Percentiles rank a stretch among this genome's conserved stretches.
These are phyloP conservation scores for Halisarca cf. caerulea DNA, from an alignment of 37 sponge, comb jelly and placozoan species.

Conservation along the genomic window DNA sequence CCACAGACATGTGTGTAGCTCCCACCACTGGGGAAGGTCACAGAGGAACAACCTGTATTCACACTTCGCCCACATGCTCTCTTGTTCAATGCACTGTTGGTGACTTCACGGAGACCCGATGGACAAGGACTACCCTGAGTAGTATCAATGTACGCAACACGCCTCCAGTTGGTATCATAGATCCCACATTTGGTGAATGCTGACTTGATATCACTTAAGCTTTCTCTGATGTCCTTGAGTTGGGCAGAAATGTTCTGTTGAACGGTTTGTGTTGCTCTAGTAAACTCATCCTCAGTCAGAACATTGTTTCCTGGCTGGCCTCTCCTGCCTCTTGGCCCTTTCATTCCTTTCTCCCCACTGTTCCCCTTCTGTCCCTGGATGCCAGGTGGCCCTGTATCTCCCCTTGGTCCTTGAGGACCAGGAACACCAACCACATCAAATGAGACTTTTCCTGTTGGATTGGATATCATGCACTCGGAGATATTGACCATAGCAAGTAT, in stretches of 20 bases:
- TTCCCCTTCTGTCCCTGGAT: no score
- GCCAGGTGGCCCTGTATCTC: no score
- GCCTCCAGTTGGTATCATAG: not conserved
- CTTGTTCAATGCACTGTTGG: not conserved
- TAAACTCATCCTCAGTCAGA: conserved; percentile 2
- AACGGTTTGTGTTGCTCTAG: not conserved
- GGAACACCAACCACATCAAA: no score
- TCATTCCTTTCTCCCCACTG: no score
- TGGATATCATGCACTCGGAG: no score
- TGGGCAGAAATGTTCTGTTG: not conserved
- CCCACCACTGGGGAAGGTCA: not conserved
- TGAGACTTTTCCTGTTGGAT: no score
- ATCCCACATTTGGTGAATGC: conserved; percentile 1
- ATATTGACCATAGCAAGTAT: no score
- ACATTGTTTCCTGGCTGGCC: not conserved
- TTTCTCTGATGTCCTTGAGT: no score
- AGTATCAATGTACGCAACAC: not conserved
- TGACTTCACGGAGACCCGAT: not conserved
- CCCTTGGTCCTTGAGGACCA: no score
- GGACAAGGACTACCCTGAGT: not conserved
- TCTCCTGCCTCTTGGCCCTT: no score
- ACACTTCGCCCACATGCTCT: conserved; percentile 22
- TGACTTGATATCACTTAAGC: no score
- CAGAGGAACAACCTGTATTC: conserved; percentile 27
- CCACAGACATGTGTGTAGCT: conserved; percentile 58